A percentile compares a stretch with the other conserved stretches of the same genome.
phyloP scores from a whole-genome alignment of 2,888 invertebrate species.

The Ophion obscuratus region DNA sequence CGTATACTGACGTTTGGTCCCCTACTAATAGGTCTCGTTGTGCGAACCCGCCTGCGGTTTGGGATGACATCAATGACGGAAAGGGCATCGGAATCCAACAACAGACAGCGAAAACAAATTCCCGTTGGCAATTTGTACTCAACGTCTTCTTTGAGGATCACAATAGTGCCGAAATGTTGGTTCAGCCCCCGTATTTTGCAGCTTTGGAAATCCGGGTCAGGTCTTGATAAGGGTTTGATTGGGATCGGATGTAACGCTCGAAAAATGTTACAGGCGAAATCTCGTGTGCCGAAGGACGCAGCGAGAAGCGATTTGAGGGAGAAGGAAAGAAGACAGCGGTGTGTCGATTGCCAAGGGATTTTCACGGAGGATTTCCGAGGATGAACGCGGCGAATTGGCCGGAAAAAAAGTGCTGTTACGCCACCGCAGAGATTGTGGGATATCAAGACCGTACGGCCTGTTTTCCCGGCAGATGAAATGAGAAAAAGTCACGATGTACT shows the following conservation, averaged over 20 bases:
- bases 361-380: constrained; percentile 27
- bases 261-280: neutral
- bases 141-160: neutral
- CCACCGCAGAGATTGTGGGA: constrained; percentile 4
- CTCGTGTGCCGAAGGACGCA: neutral
- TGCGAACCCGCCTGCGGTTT: neutral
- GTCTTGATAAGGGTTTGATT: neutral
- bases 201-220: neutral
- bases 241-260: neutral
- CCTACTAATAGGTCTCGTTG: neutral
- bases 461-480: neutral
- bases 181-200: neutral
- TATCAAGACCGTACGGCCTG: constrained; percentile 14
- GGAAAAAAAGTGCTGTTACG: constrained; percentile 19
- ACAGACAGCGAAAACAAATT: neutral
- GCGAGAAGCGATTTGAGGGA: constrained; percentile 5
- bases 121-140: neutral
- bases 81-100: neutral
- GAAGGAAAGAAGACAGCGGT: constrained; percentile 11
- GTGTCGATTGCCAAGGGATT: constrained; percentile 48
- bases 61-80: neutral
- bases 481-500: constrained; percentile 9
- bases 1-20: constrained; percentile 17
- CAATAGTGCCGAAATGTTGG: neutral
- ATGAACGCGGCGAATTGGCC: constrained; percentile 55